phyloP scores from a whole-genome alignment of 1,140 invertebrate genomes.

The Drosophila santomea region DNA sequence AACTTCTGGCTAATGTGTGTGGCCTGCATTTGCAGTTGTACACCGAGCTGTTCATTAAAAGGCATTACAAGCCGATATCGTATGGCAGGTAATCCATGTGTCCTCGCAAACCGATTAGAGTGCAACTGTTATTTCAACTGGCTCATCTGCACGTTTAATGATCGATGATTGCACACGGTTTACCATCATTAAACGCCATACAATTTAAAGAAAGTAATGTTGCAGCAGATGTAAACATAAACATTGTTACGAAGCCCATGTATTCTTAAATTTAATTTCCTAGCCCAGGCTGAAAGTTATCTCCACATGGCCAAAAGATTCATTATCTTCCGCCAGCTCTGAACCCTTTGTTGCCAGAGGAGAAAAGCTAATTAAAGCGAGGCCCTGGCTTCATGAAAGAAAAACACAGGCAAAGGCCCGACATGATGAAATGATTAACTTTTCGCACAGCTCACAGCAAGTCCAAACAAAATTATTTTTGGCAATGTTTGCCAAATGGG shows the following conservation, averaged over 20 bases:
- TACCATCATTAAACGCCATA: not conserved
- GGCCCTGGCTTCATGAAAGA: not conserved
- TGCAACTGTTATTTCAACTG: not conserved
- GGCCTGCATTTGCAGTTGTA: not conserved
- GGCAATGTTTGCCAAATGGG: constrained; percentile 15
- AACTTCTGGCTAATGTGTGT: not conserved
- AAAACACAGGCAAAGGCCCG: constrained; percentile 14
- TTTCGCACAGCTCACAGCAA: constrained; percentile 8
- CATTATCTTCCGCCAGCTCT: not conserved
- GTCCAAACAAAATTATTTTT: constrained; percentile 32
- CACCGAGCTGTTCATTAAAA: constrained; percentile 11
- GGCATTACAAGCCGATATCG: constrained; percentile 4
- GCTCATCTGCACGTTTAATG: not conserved
- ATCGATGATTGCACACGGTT: not conserved
- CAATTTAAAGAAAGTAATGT: not conserved
- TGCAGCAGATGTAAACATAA: no score
- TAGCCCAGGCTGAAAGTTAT: not conserved
- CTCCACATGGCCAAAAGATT: not conserved
- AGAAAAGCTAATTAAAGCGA: constrained; percentile 18
- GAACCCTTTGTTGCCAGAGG: not conserved
- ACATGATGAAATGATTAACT: constrained; percentile 11
- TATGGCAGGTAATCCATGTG: not conserved
- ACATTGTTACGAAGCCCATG: not conserved
- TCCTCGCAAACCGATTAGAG: no score
- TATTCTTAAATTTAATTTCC: not conserved